Evolutionary conservation across 2,888 invertebrate genomes (phyloP).

Genomic region (Sphaerophoria taeniata): DNA sequence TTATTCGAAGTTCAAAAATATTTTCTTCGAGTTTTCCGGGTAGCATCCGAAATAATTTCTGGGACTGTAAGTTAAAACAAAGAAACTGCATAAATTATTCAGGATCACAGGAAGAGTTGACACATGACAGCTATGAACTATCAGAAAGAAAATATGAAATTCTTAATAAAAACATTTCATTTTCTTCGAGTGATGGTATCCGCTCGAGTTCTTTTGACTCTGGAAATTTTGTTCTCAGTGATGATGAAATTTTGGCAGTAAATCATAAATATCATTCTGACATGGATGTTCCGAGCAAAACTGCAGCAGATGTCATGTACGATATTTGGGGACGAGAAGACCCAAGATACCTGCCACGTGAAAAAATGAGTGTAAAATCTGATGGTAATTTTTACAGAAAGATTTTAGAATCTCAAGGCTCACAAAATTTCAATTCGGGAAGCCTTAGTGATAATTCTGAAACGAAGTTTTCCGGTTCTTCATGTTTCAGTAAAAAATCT

Average conservation of each 20-base stretch:
- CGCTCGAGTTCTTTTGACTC: constrained; percentile 90
- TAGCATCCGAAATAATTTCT: constrained; percentile 86
- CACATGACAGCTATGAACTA: constrained; percentile 94
- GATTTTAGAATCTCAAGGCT: constrained; percentile 86
- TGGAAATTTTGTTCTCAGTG: constrained; percentile 90
- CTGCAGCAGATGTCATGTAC: constrained; percentile 87
- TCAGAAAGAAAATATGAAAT: constrained; percentile 87
- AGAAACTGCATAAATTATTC: constrained; percentile 83
- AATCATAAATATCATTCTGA: constrained; percentile 85
- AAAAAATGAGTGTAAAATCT: constrained; percentile 88
- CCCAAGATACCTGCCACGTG: constrained; percentile 88
- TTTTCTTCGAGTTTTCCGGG: constrained; percentile 95
- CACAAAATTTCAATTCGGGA: constrained; percentile 88
- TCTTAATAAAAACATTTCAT: constrained; percentile 80
- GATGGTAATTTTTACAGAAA: constrained; percentile 89
- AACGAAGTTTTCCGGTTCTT: constrained; percentile 86
- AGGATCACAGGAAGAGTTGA: constrained; percentile 92
- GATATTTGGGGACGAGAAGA: constrained; percentile 92
- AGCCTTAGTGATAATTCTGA: constrained; percentile 89
- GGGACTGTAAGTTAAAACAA: constrained; percentile 84
- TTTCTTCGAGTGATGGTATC: constrained; percentile 83
- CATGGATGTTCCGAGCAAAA: constrained; percentile 86
- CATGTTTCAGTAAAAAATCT: constrained; percentile 87
- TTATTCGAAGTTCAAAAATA: constrained; percentile 87
- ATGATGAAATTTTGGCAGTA: constrained; percentile 87